phyloP scores from a whole-genome alignment of 2,797 vertebrate species.

The Hippopotamyrus pictus region DNA sequence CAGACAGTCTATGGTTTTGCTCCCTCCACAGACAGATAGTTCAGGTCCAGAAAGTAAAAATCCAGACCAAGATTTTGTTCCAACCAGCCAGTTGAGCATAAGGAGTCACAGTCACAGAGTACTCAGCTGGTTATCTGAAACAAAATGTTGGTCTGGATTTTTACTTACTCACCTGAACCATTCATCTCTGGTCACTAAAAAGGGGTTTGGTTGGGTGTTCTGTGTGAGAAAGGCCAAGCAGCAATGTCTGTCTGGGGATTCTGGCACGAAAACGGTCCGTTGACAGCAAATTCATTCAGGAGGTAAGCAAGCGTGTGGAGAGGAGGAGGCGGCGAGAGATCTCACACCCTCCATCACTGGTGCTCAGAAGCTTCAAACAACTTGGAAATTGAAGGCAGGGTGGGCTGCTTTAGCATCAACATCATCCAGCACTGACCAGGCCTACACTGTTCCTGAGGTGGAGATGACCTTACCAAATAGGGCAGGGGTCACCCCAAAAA shows the following conservation, averaged over 20 bases:
- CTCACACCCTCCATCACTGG: not conserved
- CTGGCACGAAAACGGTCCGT: not conserved
- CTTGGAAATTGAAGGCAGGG: constrained; percentile 6
- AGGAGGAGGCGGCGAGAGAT: constrained; percentile 2
- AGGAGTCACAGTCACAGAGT: not conserved
- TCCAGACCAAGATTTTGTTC: not conserved
- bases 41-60: not conserved
- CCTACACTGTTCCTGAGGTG: not conserved
- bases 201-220: not conserved
- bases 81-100: not conserved
- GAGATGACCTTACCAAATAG: not conserved
- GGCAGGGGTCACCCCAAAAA: too few species aligned
- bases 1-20: not conserved
- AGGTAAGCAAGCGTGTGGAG: constrained; percentile 28
- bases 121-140: not conserved
- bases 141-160: not conserved
- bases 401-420: not conserved
- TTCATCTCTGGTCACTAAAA: not conserved
- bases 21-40: not conserved
- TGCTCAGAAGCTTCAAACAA: constrained; percentile 20
- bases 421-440: not conserved
- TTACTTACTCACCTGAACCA: not conserved
- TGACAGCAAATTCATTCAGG: constrained; percentile 7
- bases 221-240: not conserved
- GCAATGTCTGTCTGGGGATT: constrained; percentile 12